Conservation (phyloP, 2,797 vertebrate genomes). For the Muraenolepis orangiensis region DNA sequence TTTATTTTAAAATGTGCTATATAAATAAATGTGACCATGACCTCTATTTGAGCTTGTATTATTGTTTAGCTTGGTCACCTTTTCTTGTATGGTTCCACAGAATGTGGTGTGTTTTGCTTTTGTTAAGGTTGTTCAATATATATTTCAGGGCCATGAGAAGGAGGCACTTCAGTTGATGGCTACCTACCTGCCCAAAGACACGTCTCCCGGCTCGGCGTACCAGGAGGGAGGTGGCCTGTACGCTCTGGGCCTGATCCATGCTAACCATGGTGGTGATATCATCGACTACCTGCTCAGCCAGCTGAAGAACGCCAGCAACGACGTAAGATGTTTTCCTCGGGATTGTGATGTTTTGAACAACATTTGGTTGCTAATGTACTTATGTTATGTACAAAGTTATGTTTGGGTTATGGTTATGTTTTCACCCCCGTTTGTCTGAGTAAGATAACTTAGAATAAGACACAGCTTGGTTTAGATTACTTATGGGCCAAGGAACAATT, state of each 20-base stretch:
- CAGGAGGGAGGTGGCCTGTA: constrained; percentile 98
- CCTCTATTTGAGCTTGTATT: neutral
- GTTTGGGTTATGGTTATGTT: too few species aligned
- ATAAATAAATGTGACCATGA: too few species aligned
- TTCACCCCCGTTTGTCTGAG: too few species aligned
- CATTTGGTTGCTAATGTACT: neutral
- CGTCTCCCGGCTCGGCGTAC: constrained; percentile 96
- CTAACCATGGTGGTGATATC: constrained; percentile 97
- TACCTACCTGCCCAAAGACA: constrained; percentile 97
- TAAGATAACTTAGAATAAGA: too few species aligned
- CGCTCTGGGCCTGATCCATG: constrained; percentile 95
- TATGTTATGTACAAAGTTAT: neutral
- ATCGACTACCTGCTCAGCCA: constrained; percentile 98
- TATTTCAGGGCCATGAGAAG: constrained; percentile 91
- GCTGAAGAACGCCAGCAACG: constrained; percentile 97
- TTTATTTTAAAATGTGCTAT: too few species aligned
- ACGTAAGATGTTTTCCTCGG: constrained; percentile 73
- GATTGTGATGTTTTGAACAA: neutral
- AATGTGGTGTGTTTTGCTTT: neutral
- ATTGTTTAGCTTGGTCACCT: too few species aligned
- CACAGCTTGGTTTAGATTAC: too few species aligned
- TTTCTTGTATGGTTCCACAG: neutral
- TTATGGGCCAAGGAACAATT: too few species aligned
- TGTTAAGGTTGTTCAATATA: neutral
- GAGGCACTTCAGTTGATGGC: constrained; percentile 98